Conservation (phyloP, 2,113 vertebrate species). For the Lathamus discolor region DNA sequence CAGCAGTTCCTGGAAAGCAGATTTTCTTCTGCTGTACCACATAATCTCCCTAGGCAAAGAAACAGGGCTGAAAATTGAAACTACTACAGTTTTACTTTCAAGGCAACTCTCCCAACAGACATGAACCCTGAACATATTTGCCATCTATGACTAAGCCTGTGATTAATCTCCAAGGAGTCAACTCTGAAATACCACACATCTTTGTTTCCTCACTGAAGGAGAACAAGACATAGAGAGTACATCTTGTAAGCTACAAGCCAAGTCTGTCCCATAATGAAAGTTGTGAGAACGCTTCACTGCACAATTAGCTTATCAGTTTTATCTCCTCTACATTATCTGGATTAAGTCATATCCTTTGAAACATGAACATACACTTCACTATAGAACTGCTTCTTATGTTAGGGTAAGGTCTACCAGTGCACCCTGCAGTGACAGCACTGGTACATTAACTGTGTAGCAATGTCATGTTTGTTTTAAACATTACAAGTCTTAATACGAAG, state of each 20-base stretch:
- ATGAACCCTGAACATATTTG: constrained; percentile 16
- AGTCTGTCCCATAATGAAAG: neutral
- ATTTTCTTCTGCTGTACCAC: neutral
- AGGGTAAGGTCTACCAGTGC: neutral
- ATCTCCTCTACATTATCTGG: neutral
- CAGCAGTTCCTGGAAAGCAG: neutral
- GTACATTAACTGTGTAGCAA: neutral
- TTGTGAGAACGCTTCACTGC: neutral
- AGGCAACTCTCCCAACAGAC: neutral
- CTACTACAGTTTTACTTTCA: neutral
- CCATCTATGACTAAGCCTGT: constrained; percentile 39
- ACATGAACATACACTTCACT: neutral
- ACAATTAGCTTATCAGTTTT: neutral
- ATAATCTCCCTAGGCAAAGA: neutral
- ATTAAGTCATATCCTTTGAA: neutral
- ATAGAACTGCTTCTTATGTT: neutral
- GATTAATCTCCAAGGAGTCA: constrained; percentile 51
- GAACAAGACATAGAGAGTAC: neutral
- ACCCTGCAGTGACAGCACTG: neutral
- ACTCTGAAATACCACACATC: constrained; percentile 25
- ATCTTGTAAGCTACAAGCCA: constrained; percentile 16
- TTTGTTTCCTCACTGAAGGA: neutral
- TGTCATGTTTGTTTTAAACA: neutral
- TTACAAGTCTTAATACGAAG: neutral
- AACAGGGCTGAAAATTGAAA: neutral